Evolutionary conservation across 2,797 vertebrate genomes (phyloP), one percentile per base, ranked within the genome.

Genomic region (Pipistrellus pipistrellus): DNA sequence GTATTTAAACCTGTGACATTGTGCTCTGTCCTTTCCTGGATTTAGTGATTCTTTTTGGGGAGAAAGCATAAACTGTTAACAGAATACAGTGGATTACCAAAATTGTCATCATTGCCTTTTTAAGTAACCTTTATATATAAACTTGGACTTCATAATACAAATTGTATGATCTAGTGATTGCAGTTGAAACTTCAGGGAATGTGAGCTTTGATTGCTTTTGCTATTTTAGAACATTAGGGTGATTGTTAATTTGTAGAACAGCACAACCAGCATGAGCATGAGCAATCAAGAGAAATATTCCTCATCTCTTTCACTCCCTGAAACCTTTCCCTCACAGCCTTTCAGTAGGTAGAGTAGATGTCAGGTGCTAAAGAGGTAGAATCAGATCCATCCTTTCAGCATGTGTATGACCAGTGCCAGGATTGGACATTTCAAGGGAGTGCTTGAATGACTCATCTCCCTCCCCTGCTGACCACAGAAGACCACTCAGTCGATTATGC

Each of bases 131-230:
- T 81, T 88, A 68, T 72, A 5, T 12, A 6, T 80, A 62, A 13
- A 41, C 30, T 86, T 92, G 87, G 57, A 59, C 55, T 90, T 76
- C 30, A 46, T 69, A 64, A 91, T 13, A 85, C 62, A 90, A 59
- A 73, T 68, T 4, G 11, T 15, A n/a, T 72, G 20, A 46, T 53
- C 21, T 25, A 30, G n/a, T 25, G 9, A 18, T 69, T 57, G 32
- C 1, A 10, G 30, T 46, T 32, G 44, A 68, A 38, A 81, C 48
- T 8, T 57, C 8, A 41, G 83, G 27, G 46, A 80, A 23, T 32
- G 4, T 46, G 21, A 51, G 32, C 30, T 89, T 80, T 55, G 51
- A 32, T 17, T 75, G 32, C 18, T 25, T 14, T 35, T 73, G 41
- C 15, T 76, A 6, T 21, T 35, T 68, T 55, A 83, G 53, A 83